Evolutionary conservation across 2,797 vertebrate species (phyloP), one percentile per base, ranked within the genome.

Genomic region (Micrastur ruficollis): DNA sequence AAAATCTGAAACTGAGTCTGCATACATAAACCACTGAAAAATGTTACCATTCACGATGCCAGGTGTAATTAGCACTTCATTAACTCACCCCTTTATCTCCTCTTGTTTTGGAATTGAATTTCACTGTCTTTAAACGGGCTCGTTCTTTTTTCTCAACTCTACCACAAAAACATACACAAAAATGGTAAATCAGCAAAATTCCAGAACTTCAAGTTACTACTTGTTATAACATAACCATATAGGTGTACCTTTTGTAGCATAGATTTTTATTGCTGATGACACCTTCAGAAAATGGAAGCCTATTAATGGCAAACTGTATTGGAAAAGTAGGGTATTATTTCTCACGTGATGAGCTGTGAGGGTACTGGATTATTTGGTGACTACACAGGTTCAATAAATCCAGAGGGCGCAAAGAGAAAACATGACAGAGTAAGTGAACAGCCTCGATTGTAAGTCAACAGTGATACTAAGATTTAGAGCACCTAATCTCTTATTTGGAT

Each of bases 61-160:
- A 66, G 61, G 55, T 67, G 73, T 92, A 91, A 93, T 50, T 75
- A 74, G 92, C 40, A 85, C 93, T 96, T 95, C 17, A 94, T 78
- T 92, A 94, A 99, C 99, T 99, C 97, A 99, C 99, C 99, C 98
- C 99, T 98, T 99, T 98, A 86, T 99, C 99, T 94, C 98, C 98
- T 98, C 99, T 98, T 70, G 99, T 98, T 98, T 99, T 99, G 55
- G 99, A 98, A 98, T 99, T 99, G 97, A 99, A 99, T 97, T 99
- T 99, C 95, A 99, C 99, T 2, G 99, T 99, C 98, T 99, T 99
- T 98, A 99, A 98, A n/a, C 99, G 97, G 7, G 99, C 99, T 92
- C 99, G 91, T 97, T 99, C 99, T 97, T 99, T 99, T 98, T 99
- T 99, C 98, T 99, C 99, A 84, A 99, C 99, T 93, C 99, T 99